Percentiles rank a stretch among this genome's conserved stretches.
Evolutionary conservation across 1,140 invertebrate genomes (phyloP).

Genomic region (Nautilus pompilius): DNA sequence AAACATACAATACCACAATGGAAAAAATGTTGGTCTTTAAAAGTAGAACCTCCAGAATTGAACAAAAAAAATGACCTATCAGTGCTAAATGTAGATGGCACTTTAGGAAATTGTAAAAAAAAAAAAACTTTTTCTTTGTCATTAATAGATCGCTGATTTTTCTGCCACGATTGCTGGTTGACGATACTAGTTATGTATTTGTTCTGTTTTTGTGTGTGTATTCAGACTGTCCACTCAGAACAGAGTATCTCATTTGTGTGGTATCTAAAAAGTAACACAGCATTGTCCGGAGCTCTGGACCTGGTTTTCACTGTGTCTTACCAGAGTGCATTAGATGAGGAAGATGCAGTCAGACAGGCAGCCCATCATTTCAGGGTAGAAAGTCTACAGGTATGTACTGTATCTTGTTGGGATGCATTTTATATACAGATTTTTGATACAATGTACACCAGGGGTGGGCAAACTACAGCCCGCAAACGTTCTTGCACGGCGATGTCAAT

Average conservation of each 20-base stretch:
- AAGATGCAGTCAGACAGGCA: slow-evolving; percentile 55
- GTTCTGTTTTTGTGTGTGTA: slow-evolving; percentile 9
- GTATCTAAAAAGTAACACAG: slow-evolving; percentile 65
- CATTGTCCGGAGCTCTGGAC: slow-evolving; percentile 59
- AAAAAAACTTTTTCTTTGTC: too few species aligned
- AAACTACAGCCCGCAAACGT: too few species aligned
- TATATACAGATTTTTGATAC: neutral
- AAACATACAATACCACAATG: too few species aligned
- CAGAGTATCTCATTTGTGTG: slow-evolving; percentile 78
- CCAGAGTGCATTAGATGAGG: slow-evolving; percentile 57
- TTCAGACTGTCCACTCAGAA: slow-evolving; percentile 64
- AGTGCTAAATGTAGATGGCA: too few species aligned
- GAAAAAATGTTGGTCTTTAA: too few species aligned
- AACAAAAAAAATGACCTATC: too few species aligned
- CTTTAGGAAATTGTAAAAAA: too few species aligned
- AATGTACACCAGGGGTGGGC: neutral
- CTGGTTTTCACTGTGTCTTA: slow-evolving; percentile 71
- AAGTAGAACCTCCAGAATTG: too few species aligned
- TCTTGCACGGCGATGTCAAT: too few species aligned
- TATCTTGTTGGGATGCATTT: neutral
- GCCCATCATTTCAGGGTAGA: slow-evolving; percentile 62
- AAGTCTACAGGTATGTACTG: slow-evolving; percentile 64
- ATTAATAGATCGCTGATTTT: too few species aligned
- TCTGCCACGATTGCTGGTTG: too few species aligned
- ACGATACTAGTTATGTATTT: neutral